Evolutionary conservation across 1,140 invertebrate species (phyloP).

Genomic region (Drosophila chauvacae): DNA sequence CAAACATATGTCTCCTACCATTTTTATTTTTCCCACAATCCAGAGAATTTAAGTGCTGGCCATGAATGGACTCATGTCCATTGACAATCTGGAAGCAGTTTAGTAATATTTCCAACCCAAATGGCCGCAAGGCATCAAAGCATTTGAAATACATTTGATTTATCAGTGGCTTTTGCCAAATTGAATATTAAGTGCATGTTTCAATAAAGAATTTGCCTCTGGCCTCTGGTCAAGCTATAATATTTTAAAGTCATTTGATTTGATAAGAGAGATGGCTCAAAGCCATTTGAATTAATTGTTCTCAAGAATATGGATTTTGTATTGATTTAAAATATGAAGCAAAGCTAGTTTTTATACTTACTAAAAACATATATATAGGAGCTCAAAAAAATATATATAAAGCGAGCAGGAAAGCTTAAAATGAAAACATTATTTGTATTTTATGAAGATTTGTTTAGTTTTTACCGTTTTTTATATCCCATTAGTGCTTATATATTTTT

Average conservation of each 20-base stretch:
- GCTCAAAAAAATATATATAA: not conserved
- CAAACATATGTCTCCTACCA: slow-evolving; percentile 16
- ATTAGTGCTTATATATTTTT: not conserved
- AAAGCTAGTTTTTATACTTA: not conserved
- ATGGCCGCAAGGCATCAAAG: not conserved
- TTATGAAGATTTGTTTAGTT: not conserved
- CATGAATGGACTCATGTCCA: slow-evolving; percentile 15
- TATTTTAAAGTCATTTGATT: slow-evolving; percentile 27
- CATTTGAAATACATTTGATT: slow-evolving; percentile 25
- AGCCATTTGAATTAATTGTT: slow-evolving; percentile 14
- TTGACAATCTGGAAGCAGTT: slow-evolving; percentile 27
- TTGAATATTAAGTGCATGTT: slow-evolving; percentile 30
- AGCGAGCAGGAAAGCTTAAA: not conserved
- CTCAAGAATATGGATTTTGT: not conserved
- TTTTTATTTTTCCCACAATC: not conserved
- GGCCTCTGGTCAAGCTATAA: not conserved
- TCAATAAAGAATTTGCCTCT: slow-evolving; percentile 10
- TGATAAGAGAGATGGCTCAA: slow-evolving; percentile 4
- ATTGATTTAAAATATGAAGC: not conserved
- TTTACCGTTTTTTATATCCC: too few relatives aligned
- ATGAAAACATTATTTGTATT: not conserved
- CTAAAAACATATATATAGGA: not conserved
- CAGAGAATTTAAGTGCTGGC: slow-evolving; percentile 10
- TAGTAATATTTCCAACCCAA: slow-evolving; percentile 5
- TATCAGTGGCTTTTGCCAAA: slow-evolving; percentile 16